A percentile compares a stretch with the other conserved stretches of the same genome.
Conservation (phyloP, 2,797 vertebrate genomes). For the Hoplostethus mediterraneus region DNA sequence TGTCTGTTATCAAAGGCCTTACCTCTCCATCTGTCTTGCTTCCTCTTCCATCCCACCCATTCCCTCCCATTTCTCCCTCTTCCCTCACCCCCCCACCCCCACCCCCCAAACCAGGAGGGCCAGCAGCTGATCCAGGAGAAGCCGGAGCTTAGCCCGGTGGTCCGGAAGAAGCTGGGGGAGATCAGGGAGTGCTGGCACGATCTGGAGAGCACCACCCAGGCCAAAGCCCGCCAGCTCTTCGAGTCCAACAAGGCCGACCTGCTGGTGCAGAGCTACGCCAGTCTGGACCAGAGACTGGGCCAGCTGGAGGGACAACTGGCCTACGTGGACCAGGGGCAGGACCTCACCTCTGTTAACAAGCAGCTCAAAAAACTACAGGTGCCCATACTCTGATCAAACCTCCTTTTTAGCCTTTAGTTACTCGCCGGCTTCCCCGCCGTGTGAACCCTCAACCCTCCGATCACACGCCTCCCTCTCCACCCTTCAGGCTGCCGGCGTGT, state of each 20-base stretch:
- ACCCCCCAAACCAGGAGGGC: conserved; percentile 85
- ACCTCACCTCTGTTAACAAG: conserved; percentile 91
- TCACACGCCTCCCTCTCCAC: too few species aligned
- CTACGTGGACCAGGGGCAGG: conserved; percentile 86
- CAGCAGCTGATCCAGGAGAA: conserved; percentile 93
- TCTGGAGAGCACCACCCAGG: conserved; percentile 91
- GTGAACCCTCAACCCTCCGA: too few species aligned
- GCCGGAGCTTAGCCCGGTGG: conserved; percentile 89
- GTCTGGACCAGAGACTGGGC: conserved; percentile 88
- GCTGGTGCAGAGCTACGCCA: conserved; percentile 90
- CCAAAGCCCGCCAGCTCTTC: conserved; percentile 90
- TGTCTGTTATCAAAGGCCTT: not conserved
- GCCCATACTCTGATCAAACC: not conserved
- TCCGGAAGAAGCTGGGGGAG: conserved; percentile 89
- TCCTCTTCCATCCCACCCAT: not conserved
- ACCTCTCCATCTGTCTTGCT: not conserved
- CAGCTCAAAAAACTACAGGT: conserved; percentile 94
- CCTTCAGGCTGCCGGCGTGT: too few species aligned
- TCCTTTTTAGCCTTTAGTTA: too few species aligned
- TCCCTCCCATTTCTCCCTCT: too few species aligned
- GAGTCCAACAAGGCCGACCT: conserved; percentile 91
- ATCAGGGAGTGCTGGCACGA: conserved; percentile 93
- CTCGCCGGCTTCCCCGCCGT: too few species aligned
- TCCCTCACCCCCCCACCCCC: not conserved
- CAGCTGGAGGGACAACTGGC: conserved; percentile 90